Evolutionary conservation across 2,888 invertebrate species (phyloP), one percentile per base, ranked within the genome.

Genomic region (Geophilus truncorum): DNA sequence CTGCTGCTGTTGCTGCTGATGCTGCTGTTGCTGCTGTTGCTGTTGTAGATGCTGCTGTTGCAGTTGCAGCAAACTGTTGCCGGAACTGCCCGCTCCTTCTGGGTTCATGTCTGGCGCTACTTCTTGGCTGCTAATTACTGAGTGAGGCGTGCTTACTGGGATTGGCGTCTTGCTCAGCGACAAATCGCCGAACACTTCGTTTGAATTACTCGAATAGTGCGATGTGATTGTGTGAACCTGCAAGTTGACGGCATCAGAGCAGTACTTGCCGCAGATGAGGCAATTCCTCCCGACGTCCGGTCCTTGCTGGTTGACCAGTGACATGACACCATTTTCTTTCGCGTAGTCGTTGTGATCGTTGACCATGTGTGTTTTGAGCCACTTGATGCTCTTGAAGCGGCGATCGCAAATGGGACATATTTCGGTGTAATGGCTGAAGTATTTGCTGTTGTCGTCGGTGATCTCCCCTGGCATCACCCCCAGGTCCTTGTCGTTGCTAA

Each of bases 301-400:
- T 18, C 51, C 78, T 34, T 57, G 5, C 51, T 77, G 23, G 45
- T 32, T 34, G 30, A 62, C 81, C 80, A 82, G 78, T 78, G 82
- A 34, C 80, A 62, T 34, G 30, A 82, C 81, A 81, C 91, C 90
- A 62, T 90, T 85, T 83, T 91, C 90, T 77, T 92, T 84, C 90
- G 91, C 91, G 83, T 91, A 90, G 32, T 91, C 91, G 1, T 94
- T 94, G 86, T 97, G 96, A 85, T 96, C 96, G 79, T 93, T 92
- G 83, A 94, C 89, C 82, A 97, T 87, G 87, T 96, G 96, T 0
- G 94, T 93, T 83, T 95, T 93, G 83, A 96, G 88, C 90, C 95
- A 96, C 82, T 96, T 94, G 18, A 93, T 92, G 82, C 94, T 95
- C 77, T 95, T 91, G 87, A 96, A 96, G 82, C 95, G 91, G 0